A percentile compares a stretch with the other conserved stretches of the same genome.
phyloP scores from a whole-genome alignment of 2,797 vertebrate species.

The Chelonia mydas region DNA sequence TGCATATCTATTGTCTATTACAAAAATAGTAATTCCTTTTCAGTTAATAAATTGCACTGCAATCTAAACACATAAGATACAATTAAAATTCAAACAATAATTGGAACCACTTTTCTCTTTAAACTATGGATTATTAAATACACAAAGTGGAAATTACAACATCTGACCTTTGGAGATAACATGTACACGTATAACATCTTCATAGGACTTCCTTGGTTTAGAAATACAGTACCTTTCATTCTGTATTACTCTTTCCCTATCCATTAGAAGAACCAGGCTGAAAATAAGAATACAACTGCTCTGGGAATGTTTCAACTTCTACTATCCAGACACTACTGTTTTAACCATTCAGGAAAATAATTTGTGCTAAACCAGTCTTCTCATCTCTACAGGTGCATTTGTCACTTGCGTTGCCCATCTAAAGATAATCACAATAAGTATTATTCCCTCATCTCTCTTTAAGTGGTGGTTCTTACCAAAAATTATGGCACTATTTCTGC shows the following conservation, averaged over 20 bases:
- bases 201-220: not conserved
- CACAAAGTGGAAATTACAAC: not conserved
- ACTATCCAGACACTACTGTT: not conserved
- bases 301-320: not conserved
- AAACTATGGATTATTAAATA: not conserved
- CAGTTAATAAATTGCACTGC: not conserved
- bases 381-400: not conserved
- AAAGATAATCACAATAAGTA: not conserved
- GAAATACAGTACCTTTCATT: not conserved
- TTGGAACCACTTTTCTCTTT: not conserved
- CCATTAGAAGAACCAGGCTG: not conserved
- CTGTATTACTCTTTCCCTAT: not conserved
- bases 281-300: not conserved
- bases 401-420: not conserved
- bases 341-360: not conserved
- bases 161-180: not conserved
- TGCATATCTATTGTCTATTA: not conserved
- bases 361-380: not conserved
- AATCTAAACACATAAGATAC: not conserved
- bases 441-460: not conserved
- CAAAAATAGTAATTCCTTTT: not conserved
- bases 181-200: not conserved
- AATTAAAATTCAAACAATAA: constrained; percentile 17
- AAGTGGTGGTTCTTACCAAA: not conserved
- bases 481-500: not conserved